Base-by-base conservation (phyloP, 2,888 invertebrate species). In the Patella caerulea region DNA sequence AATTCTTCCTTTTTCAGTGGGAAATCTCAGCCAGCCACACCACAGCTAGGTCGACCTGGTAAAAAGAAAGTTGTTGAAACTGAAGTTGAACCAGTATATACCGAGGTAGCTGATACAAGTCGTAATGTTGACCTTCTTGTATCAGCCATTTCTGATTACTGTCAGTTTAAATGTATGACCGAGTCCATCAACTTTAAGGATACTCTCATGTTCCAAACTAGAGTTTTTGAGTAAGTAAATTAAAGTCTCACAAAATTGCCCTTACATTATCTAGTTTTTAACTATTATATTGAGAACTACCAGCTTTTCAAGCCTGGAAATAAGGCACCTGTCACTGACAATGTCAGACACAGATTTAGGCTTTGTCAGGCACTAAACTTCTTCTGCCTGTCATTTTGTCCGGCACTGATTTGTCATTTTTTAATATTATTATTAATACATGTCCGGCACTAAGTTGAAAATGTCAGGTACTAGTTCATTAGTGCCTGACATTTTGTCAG, bases 191-290 rank as follows among this genome's bases (percentile, higher is more conserved):
- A 86, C 81, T 92, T 91, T 86, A 87, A 88, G 75, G 91, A 91
- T 77, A 92, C 92, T 0, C 88, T 91, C 55, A 91, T 92, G 89
- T 91, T 92, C 84, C 91, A 92, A 86, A 91, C 90, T 1, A 83
- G 92, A 79, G 86, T 90, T 0, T 91, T 86, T 84, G 89, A 90
- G 92, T 92, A 84, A 88, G 90, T 88, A 4, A 65, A 45, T 12
- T 74, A 45, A 34, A 34, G 34, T 34, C 4, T 34, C 7, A 45
- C 45, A 9, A 9, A 34, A 34, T 5, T 34, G 34, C 34, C 5
- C 34, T 29, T 29, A 29, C 29, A 29, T 29, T 29, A 29, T 29
- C 29, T 29, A 29, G 29, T 29, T 29, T 29, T 1, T 29, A 29
- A 29, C 29, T 29, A 29, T 29, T 29, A 29, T 2, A 29, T 1